A percentile compares a stretch with the other conserved stretches of the same genome.
phyloP scores from a whole-genome alignment of 2,113 vertebrate genomes.

The Pseudorectes ferrugineus region DNA sequence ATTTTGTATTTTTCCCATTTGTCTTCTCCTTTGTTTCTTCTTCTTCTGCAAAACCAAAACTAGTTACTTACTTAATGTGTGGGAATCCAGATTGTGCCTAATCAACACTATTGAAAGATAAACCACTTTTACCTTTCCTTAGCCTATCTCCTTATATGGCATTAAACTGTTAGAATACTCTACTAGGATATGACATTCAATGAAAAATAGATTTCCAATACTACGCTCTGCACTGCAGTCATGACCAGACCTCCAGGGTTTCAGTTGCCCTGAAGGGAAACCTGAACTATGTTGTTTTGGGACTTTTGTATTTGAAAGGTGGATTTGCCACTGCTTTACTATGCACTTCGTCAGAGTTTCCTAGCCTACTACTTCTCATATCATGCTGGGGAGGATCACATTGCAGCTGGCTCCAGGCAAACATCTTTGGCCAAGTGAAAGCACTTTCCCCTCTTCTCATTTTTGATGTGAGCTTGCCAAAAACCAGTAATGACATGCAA shows the following conservation, averaged over 20 bases:
- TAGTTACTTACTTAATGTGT: not conserved
- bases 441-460: not conserved
- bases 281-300: not conserved
- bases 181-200: not conserved
- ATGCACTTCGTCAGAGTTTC: not conserved
- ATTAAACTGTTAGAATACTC: not conserved
- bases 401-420: not conserved
- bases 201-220: not conserved
- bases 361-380: not conserved
- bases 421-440: not conserved
- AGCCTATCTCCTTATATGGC: not conserved
- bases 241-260: not conserved
- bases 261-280: not conserved
- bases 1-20: not conserved
- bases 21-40: not conserved
- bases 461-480: not conserved
- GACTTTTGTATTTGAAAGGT: not conserved
- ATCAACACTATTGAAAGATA: not conserved
- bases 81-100: not conserved
- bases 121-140: not conserved
- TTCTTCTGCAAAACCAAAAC: not conserved
- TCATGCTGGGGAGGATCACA: not conserved
- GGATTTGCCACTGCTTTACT: not conserved
- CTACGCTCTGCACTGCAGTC: not conserved
- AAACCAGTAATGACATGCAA: not conserved